Conservation (phyloP, 53 echinoderm and acorn worm species). For the Mesocentrotus franciscanus region DNA sequence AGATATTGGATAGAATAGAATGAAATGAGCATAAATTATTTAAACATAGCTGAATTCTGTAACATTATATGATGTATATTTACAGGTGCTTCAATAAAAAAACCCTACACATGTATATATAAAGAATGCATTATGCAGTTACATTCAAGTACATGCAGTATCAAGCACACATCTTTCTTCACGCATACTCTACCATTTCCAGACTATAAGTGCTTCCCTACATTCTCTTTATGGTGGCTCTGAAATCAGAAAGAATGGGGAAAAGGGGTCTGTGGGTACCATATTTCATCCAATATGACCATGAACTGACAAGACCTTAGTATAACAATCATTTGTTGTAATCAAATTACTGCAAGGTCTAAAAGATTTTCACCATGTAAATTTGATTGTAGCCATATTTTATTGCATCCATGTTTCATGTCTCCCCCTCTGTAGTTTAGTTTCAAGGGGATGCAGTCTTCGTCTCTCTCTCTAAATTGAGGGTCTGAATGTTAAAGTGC, state of each 20-base stretch:
- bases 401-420: neutral
- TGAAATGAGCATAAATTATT: no score
- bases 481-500: neutral
- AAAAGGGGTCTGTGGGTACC: slow-evolving; percentile 9
- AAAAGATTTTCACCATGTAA: slow-evolving; percentile 52
- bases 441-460: neutral
- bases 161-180: no score
- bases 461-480: neutral
- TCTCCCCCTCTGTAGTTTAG: neutral
- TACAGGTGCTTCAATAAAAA: no score
- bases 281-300: slow-evolving; percentile 18
- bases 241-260: neutral
- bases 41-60: no score
- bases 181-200: no score
- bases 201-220: no score
- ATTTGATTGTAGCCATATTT: slow-evolving; percentile 56
- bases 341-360: slow-evolving; percentile 41
- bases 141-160: no score
- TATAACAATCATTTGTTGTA: slow-evolving; percentile 8
- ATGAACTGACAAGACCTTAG: slow-evolving; percentile 23
- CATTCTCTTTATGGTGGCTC: neutral
- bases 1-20: no score
- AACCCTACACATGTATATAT: no score
- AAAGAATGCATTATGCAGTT: no score
- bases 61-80: no score